Evolutionary conservation across 2,888 invertebrate genomes (phyloP).

Genomic region (Machimus rusticus): DNA sequence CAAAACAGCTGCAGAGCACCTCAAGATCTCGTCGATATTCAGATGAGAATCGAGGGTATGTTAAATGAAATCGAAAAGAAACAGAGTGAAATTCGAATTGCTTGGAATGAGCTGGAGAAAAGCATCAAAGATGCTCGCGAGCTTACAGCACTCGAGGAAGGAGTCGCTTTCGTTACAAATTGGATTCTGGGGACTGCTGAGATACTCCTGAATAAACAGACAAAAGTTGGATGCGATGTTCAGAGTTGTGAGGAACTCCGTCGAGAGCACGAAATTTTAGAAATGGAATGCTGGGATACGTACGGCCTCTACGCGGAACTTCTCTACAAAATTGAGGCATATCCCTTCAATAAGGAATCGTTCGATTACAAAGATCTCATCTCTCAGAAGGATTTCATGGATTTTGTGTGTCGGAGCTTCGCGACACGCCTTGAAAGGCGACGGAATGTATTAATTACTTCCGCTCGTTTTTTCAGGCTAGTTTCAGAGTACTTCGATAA

Average conservation of each 20-base stretch:
- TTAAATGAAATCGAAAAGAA: conserved; percentile 68
- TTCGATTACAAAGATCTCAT: conserved; percentile 69
- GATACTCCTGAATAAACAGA: conserved; percentile 73
- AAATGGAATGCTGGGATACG: conserved; percentile 79
- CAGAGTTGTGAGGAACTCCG: conserved; percentile 76
- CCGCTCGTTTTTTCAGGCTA: conserved; percentile 77
- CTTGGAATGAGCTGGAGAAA: conserved; percentile 69
- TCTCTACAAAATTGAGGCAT: conserved; percentile 73
- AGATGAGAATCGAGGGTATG: conserved; percentile 67
- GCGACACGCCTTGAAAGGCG: conserved; percentile 77
- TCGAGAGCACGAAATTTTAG: conserved; percentile 76
- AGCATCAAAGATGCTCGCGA: conserved; percentile 70
- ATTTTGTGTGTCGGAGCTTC: conserved; percentile 80
- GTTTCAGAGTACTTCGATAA: conserved; percentile 76
- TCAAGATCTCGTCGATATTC: conserved; percentile 70
- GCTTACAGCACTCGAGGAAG: conserved; percentile 69
- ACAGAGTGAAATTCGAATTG: conserved; percentile 68
- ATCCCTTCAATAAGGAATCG: conserved; percentile 64
- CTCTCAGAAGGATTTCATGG: conserved; percentile 81
- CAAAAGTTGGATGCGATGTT: conserved; percentile 77
- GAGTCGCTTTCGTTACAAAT: conserved; percentile 75
- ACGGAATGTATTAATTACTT: conserved; percentile 76
- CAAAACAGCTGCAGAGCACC: conserved; percentile 58
- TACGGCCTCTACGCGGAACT: conserved; percentile 81
- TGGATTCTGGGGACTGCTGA: conserved; percentile 83